Conservation (phyloP, 2,113 vertebrate species). For the Sisor rabdophorus region DNA sequence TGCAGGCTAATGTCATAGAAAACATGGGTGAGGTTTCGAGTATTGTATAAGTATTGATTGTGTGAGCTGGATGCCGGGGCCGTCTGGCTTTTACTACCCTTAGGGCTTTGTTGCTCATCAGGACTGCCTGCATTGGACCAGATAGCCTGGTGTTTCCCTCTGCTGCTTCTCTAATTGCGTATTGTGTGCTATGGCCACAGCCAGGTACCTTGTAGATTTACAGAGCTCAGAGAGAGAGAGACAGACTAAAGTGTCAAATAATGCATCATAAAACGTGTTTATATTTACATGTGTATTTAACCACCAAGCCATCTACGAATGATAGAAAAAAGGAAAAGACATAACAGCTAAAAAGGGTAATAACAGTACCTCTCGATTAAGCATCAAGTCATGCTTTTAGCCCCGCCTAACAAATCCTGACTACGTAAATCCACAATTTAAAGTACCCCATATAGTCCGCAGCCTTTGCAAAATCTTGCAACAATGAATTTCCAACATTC, state of each 20-base stretch:
- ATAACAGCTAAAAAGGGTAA: too few species aligned
- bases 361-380: too few species aligned
- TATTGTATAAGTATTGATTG: constrained; percentile 32
- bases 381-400: too few species aligned
- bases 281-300: neutral
- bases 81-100: constrained; percentile 24
- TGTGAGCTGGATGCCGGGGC: neutral
- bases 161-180: constrained; percentile 27
- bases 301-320: too few species aligned
- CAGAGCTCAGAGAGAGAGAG: neutral
- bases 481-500: too few species aligned
- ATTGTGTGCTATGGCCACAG: constrained; percentile 7
- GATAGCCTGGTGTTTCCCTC: constrained; percentile 20
- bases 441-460: too few species aligned
- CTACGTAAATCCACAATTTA: too few species aligned
- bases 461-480: too few species aligned
- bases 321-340: too few species aligned
- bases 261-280: neutral
- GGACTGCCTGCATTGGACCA: constrained; percentile 17
- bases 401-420: too few species aligned
- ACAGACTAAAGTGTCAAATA: constrained; percentile 9
- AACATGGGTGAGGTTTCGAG: constrained; percentile 23
- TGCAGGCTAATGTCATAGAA: neutral
- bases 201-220: constrained; percentile 21
- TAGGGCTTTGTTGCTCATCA: constrained; percentile 28